A percentile compares a stretch with the other conserved stretches of the same genome.
These are phyloP conservation scores for Dicerorhinus sumatrensis DNA, from an alignment of 2,113 vertebrate genomes.

Conservation along the genomic window DNA sequence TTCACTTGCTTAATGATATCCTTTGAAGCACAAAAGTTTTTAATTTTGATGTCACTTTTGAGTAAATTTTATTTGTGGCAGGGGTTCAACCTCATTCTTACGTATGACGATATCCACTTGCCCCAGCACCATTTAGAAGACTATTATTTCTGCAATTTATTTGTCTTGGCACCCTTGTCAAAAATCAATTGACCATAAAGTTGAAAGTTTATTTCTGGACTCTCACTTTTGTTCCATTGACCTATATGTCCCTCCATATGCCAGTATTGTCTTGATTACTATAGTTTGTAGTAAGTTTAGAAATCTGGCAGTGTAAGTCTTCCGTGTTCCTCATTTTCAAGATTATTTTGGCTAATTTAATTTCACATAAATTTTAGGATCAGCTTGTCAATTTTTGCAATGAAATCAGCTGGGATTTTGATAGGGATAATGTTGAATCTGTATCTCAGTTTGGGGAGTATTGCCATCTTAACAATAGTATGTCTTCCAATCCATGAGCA, in stretches of 20 bases:
- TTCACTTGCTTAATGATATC: neutral
- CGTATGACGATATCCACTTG: neutral
- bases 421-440: neutral
- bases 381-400: neutral
- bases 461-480: neutral
- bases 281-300: neutral
- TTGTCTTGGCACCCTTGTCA: neutral
- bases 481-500: neutral
- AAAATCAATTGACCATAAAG: neutral
- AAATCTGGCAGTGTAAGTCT: neutral
- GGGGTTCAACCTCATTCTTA: neutral
- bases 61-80: neutral
- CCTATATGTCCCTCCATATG: neutral
- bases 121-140: neutral
- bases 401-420: neutral
- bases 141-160: neutral
- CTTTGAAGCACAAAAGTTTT: neutral
- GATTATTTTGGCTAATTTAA: neutral
- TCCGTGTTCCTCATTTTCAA: neutral
- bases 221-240: neutral
- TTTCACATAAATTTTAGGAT: neutral
- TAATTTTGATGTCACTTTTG: neutral
- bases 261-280: neutral
- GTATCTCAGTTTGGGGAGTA: neutral
- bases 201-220: constrained; percentile 1